Evolutionary conservation across 2,888 invertebrate species (phyloP), one percentile per base, ranked within the genome.

Genomic region (Hybos culiciformis): DNA sequence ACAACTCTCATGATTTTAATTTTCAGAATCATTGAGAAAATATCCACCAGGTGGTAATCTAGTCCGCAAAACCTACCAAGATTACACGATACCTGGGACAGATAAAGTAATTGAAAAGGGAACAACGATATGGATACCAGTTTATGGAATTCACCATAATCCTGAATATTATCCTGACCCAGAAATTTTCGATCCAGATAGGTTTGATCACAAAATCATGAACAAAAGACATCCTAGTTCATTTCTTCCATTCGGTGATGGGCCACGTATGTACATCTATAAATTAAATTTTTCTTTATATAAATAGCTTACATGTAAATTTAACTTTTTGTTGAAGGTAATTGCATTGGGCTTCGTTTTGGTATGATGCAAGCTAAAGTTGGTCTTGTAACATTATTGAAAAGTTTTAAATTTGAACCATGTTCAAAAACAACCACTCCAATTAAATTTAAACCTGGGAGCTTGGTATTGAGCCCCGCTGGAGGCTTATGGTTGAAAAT

Each of bases 1-100:
- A n/a, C n/a, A n/a, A n/a, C n/a, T n/a, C n/a, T n/a, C n/a, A n/a
- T n/a, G n/a, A n/a, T 14, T 17, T 41, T 20, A 26, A 42, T 53
- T 56, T 37, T 18, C 17, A 70, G 71, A 70, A 57, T 67, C 69
- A n/a, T 62, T 70, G 63, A 59, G 72, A 31, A 66, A 66, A 51
- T 62, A 71, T 49, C 70, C 71, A 19, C 68, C 71, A 2, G 59
- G 69, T 59, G 58, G 69, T 2, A 57, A 64, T 4, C 47, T 71
- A 38, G 67, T 68, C 50, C 59, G 72, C 2, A 39, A 15, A 29
- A 26, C 43, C 3, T 18, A 39, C 3, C n/a, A 15, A 2, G 43
- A 29, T 14, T 43, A 43, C 17, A 39, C 44, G 19, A 43, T 69
- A 3, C 56, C 62, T 2, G 52, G 50, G 2, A 55, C 53, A 0